Evolutionary conservation across 2,113 vertebrate species (phyloP).

Genomic region (Phaethornis superciliosus): DNA sequence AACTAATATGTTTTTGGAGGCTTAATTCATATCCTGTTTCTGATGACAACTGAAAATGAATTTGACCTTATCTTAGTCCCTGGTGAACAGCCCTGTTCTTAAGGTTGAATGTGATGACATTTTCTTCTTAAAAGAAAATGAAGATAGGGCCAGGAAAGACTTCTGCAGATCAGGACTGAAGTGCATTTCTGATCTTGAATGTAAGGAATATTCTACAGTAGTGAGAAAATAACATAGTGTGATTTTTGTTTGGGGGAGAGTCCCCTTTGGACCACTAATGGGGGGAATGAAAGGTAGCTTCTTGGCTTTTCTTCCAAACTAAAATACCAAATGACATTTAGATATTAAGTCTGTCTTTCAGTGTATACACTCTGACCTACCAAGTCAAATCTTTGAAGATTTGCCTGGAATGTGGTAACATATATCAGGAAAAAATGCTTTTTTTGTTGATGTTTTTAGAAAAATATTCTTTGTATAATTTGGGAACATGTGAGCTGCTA

Average conservation of each 20-base stretch:
- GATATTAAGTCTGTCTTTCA: not conserved
- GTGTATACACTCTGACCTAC: not conserved
- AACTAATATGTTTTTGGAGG: constrained; percentile 12
- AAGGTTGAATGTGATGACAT: not conserved
- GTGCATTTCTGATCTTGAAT: not conserved
- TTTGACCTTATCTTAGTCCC: constrained; percentile 46
- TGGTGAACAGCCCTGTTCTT: not conserved
- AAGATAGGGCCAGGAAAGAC: not conserved
- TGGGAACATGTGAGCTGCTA: not conserved
- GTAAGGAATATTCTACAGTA: not conserved
- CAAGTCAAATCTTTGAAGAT: not conserved
- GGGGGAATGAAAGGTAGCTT: not conserved
- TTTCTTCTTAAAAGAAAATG: constrained; percentile 8
- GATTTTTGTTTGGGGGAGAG: not conserved
- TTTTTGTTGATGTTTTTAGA: not conserved
- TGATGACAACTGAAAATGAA: constrained; percentile 54
- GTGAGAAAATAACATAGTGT: not conserved
- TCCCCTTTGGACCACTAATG: not conserved
- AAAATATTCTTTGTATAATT: not conserved
- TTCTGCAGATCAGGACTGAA: not conserved
- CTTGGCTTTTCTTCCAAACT: not conserved
- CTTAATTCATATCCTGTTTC: constrained; percentile 61
- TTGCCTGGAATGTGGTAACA: not conserved
- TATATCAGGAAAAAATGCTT: not conserved
- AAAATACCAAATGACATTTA: not conserved